Base-by-base conservation (phyloP, 2,113 vertebrate species). In the Ranitomeya variabilis region DNA sequence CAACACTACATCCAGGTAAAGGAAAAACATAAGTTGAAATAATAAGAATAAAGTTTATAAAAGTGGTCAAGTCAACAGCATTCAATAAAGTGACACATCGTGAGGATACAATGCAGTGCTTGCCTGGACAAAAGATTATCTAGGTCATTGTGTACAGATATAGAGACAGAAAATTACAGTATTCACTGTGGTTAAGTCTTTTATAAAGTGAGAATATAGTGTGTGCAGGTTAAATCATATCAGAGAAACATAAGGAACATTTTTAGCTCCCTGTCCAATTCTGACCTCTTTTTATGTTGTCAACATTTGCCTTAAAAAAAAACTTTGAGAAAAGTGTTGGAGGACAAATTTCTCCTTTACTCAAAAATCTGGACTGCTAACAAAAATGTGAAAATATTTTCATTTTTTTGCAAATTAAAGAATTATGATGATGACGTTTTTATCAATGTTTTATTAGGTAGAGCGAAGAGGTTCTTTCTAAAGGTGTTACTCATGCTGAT, bases 141-240 rank as follows among this genome's bases (percentile, higher is more conserved):
- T 51, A 76, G 73, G 73, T 76, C 73, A 76, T 21, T 21, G 45
- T 76, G 73, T 76, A 76, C 45, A 51, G 45, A 76, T 45, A 52
- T 19, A 76, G 73, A 18, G 37, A 21, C 15, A 45, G 71, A 74
- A 74, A 74, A 15, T 31, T 15, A 71, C n/a, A 76, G 73, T 14
- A 21, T 51, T 76, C 73, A 52, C 37, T 19, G 6, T 52, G 73
- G 9, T 21, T 18, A 76, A 21, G 18, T 52, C 37, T 76, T 18
- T 74, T 76, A 15, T 76, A 76, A 51, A 52, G 45, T 19, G 3
- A 76, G 45, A 76, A 51, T 76, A 52, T 52, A 76, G 73, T 52
- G 16, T 52, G 37, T 2, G 37, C 37, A 76, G 73, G 73, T 76
- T 76, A 76, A 76, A 76, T 76, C 19, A 76, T 76, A 76, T 16